Conservation (phyloP, 2,888 invertebrate species). For the Thyatira batis region DNA sequence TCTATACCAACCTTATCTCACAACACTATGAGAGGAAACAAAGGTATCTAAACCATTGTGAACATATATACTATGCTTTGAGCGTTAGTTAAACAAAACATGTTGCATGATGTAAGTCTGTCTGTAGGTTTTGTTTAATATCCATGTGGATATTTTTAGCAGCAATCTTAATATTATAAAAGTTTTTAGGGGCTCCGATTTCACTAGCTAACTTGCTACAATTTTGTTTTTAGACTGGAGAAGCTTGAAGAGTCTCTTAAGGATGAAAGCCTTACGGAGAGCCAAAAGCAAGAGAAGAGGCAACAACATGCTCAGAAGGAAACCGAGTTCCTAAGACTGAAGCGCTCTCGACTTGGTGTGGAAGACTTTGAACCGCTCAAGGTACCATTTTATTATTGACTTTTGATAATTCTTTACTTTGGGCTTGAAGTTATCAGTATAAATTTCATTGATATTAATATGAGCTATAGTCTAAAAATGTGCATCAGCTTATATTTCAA, state of each 20-base stretch:
- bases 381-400: constrained; percentile 49
- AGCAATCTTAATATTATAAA: no score
- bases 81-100: no score
- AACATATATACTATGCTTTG: no score
- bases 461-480: no score
- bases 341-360: constrained; percentile 96
- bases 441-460: no score
- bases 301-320: constrained; percentile 98
- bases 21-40: constrained; percentile 99
- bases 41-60: constrained; percentile 79
- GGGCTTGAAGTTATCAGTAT: no score
- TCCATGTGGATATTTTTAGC: no score
- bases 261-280: constrained; percentile 96
- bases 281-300: constrained; percentile 96
- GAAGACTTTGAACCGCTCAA: constrained; percentile 99
- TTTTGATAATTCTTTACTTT: no score
- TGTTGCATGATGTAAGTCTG: no score
- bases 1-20: constrained; percentile 98
- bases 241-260: constrained; percentile 98
- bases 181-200: no score
- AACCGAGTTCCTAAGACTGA: constrained; percentile 98
- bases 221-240: constrained; percentile 83
- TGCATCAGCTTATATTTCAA: no score
- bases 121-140: no score
- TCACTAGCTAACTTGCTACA: neutral